phyloP scores from a whole-genome alignment of 2,888 invertebrate species.

The Ophion obscuratus region DNA sequence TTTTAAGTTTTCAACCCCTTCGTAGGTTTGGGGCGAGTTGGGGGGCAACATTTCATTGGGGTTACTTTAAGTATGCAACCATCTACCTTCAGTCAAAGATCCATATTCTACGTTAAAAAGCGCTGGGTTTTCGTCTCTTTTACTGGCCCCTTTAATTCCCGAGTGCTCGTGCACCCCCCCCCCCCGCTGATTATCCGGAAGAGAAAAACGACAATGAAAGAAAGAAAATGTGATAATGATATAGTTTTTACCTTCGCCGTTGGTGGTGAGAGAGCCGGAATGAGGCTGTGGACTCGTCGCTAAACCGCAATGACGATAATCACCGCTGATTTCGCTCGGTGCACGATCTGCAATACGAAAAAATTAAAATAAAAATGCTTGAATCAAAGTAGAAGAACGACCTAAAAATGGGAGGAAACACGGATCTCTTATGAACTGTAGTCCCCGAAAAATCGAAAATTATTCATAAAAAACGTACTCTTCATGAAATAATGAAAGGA shows the following conservation, averaged over 20 bases:
- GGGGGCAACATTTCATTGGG: too few relatives aligned
- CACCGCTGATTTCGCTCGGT: constrained; percentile 87
- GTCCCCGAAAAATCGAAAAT: not conserved
- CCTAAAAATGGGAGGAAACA: not conserved
- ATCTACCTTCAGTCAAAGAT: too few relatives aligned
- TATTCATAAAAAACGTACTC: not conserved
- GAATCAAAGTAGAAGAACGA: not conserved
- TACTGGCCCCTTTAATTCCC: too few relatives aligned
- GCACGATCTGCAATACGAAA: constrained; percentile 86
- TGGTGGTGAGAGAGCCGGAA: constrained; percentile 92
- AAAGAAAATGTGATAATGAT: not conserved
- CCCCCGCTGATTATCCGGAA: not conserved
- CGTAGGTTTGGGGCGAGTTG: too few relatives aligned
- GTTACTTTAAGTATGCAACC: too few relatives aligned
- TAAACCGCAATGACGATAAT: constrained; percentile 86
- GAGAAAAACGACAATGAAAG: not conserved
- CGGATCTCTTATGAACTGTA: not conserved
- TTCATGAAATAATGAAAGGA: too few relatives aligned
- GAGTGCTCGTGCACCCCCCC: not conserved
- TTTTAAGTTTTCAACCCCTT: too few relatives aligned
- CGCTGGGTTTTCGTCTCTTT: too few relatives aligned
- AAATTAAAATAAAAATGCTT: not conserved
- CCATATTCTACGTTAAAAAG: too few relatives aligned
- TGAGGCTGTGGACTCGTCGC: constrained; percentile 87
- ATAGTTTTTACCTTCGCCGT: constrained; percentile 90